These are phyloP conservation scores for Pseudoips prasinana DNA, from an alignment of 2,888 invertebrate genomes.

Conservation along the genomic window DNA sequence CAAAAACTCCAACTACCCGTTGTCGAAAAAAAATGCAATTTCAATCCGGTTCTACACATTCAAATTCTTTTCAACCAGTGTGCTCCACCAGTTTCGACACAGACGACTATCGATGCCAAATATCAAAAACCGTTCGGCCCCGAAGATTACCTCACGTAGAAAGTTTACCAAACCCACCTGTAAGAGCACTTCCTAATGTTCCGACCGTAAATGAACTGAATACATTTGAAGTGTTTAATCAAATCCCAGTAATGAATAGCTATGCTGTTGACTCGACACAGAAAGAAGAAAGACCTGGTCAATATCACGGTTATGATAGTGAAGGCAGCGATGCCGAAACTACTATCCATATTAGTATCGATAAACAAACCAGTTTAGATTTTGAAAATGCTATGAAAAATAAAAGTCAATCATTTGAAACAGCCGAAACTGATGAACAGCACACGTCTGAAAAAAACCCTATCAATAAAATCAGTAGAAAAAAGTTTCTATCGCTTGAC, in stretches of 20 bases:
- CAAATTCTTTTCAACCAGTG: too few relatives aligned
- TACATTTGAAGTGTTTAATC: too few relatives aligned
- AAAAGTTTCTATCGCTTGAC: slow-evolving; percentile 57
- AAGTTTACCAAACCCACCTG: slow-evolving; percentile 21
- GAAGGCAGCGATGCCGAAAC: slow-evolving; percentile 77
- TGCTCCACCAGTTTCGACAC: slow-evolving; percentile 23
- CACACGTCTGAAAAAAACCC: background rate
- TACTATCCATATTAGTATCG: slow-evolving; percentile 72
- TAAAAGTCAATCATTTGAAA: slow-evolving; percentile 19
- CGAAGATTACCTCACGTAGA: slow-evolving; percentile 42
- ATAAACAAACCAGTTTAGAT: slow-evolving; percentile 49
- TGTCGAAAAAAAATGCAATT: slow-evolving; percentile 19
- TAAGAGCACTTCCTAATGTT: slow-evolving; percentile 40
- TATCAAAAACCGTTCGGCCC: slow-evolving; percentile 24
- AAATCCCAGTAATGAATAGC: too few relatives aligned
- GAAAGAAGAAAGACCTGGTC: slow-evolving; percentile 34
- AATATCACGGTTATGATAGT: slow-evolving; percentile 79
- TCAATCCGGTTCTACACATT: slow-evolving; percentile 11
- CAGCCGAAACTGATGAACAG: slow-evolving; percentile 12
- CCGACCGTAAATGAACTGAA: slow-evolving; percentile 25
- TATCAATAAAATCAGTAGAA: slow-evolving; percentile 37
- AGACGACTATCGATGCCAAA: slow-evolving; percentile 20
- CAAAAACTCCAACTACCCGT: slow-evolving; percentile 15
- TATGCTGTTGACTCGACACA: slow-evolving; percentile 15
- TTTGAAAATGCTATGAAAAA: slow-evolving; percentile 17